These are phyloP conservation scores for Ophiodon elongatus DNA, from an alignment of 2,113 vertebrate genomes.

Conservation along the genomic window DNA sequence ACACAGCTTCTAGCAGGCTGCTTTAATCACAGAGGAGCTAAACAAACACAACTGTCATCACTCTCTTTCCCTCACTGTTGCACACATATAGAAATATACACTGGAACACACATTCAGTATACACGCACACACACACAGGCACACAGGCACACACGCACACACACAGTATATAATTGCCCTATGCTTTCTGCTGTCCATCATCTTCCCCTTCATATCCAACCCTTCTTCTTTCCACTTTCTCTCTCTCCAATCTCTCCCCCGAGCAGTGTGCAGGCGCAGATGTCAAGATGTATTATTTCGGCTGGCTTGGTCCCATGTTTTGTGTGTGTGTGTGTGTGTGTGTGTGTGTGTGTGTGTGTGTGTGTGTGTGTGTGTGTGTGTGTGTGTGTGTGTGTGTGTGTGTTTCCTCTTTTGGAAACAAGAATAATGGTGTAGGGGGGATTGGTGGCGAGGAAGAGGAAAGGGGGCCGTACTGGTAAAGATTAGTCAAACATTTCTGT, in stretches of 20 bases:
- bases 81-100: constrained; percentile 33
- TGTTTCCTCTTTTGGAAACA: constrained; percentile 55
- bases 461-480: constrained; percentile 20
- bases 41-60: constrained; percentile 78
- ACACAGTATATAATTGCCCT: constrained; percentile 69
- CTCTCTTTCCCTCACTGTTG: constrained; percentile 31
- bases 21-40: constrained; percentile 74
- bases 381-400: constrained; percentile 31
- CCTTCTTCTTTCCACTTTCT: constrained; percentile 68
- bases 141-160: constrained; percentile 13
- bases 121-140: not conserved
- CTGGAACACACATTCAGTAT: constrained; percentile 12
- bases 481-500: constrained; percentile 58
- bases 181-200: constrained; percentile 80
- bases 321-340: constrained; percentile 37
- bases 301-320: constrained; percentile 75
- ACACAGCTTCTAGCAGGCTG: constrained; percentile 61
- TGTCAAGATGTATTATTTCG: constrained; percentile 84
- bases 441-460: not conserved
- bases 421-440: constrained; percentile 24
- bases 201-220: constrained; percentile 69
- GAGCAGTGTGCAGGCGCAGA: constrained; percentile 81
- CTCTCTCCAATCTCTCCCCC: constrained; percentile 67
- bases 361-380: constrained; percentile 27
- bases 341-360: constrained; percentile 19